These are phyloP conservation scores for Lagopus leucura DNA, from an alignment of 2,113 vertebrate species.

Conservation along the genomic window DNA sequence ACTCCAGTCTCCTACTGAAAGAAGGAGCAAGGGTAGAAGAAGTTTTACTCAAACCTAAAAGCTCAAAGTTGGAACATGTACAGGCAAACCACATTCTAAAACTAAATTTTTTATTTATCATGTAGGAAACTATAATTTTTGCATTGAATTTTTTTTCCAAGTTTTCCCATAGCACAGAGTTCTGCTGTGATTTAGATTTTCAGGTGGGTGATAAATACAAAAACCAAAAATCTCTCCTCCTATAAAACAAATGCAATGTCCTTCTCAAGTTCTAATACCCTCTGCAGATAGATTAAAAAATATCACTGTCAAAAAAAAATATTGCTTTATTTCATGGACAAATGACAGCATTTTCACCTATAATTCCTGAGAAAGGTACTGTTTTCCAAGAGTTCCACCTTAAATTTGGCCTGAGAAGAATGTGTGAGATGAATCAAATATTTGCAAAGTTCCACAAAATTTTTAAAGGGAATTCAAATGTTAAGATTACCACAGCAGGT, in stretches of 20 bases:
- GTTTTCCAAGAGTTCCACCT: neutral
- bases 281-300: neutral
- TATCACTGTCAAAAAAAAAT: neutral
- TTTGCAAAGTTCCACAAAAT: neutral
- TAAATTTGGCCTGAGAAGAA: neutral
- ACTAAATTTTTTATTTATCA: neutral
- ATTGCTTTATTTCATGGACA: neutral
- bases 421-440: neutral
- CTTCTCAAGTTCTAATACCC: neutral
- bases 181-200: neutral
- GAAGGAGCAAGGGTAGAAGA: neutral
- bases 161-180: neutral
- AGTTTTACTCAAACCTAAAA: neutral
- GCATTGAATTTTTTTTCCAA: neutral
- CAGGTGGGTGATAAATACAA: neutral
- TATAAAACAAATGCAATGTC: neutral
- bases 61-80: accelerated
- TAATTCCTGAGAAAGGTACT: neutral
- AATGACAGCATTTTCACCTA: neutral
- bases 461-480: neutral
- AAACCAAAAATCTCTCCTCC: neutral
- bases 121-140: accelerated
- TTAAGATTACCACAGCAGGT: neutral
- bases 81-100: neutral
- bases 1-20: neutral